phyloP scores from a whole-genome alignment of 2,113 vertebrate genomes.

The Poicephalus meyeri region DNA sequence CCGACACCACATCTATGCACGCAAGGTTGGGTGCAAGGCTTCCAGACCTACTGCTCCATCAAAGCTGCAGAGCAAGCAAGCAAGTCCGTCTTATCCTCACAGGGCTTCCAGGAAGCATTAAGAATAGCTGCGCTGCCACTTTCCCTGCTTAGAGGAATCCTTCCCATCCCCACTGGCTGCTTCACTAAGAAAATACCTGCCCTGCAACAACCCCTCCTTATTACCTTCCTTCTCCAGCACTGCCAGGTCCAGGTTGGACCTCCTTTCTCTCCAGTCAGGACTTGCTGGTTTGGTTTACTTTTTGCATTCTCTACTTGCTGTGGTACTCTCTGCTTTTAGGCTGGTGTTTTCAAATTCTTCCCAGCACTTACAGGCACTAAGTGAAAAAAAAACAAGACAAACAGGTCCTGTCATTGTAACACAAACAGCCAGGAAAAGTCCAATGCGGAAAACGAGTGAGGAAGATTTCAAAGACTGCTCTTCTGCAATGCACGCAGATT shows the following conservation, averaged over 20 bases:
- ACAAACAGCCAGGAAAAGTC: neutral
- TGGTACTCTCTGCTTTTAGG: neutral
- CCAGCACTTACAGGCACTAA: neutral
- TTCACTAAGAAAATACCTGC: neutral
- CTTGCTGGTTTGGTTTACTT: neutral
- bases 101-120: neutral
- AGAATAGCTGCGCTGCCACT: neutral
- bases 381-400: neutral
- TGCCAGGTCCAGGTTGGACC: neutral
- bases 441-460: neutral
- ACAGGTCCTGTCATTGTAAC: neutral
- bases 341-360: neutral
- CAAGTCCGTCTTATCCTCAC: neutral
- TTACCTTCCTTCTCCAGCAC: neutral
- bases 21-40: neutral
- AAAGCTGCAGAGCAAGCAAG: neutral
- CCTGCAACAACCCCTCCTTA: neutral
- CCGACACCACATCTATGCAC: accelerated
- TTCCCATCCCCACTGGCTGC: accelerated
- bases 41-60: neutral
- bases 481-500: neutral
- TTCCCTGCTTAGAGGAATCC: neutral
- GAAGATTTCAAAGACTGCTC: neutral
- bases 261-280: neutral
- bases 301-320: neutral